These are phyloP conservation scores for Pollimyrus isidori DNA, from an alignment of 2,113 vertebrate species.

Conservation along the genomic window DNA sequence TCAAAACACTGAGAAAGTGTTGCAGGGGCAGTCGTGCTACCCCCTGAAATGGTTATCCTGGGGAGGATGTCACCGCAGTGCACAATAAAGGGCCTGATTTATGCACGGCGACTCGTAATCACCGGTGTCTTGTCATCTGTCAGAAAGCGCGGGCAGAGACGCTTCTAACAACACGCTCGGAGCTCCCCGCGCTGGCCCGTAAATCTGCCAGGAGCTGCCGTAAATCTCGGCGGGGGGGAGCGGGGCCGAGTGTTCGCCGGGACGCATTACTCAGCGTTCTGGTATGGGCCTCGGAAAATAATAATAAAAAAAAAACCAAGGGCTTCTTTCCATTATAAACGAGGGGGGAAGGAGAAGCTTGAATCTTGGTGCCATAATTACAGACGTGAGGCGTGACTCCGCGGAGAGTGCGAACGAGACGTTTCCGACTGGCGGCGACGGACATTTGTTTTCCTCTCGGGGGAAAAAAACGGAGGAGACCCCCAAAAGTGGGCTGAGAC, in stretches of 20 bases:
- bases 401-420: neutral
- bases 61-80: slow-evolving; percentile 14
- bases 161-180: slow-evolving; percentile 26
- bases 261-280: slow-evolving; percentile 25
- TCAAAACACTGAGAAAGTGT: slow-evolving; percentile 25
- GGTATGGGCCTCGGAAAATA: neutral
- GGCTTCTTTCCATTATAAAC: slow-evolving; percentile 28
- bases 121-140: slow-evolving; percentile 33
- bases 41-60: slow-evolving; percentile 26
- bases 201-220: slow-evolving; percentile 30
- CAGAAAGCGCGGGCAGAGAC: slow-evolving; percentile 24
- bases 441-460: neutral
- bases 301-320: neutral
- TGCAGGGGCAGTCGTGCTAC: slow-evolving; percentile 16
- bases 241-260: slow-evolving; percentile 6
- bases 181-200: slow-evolving; percentile 27
- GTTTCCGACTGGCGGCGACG: neutral
- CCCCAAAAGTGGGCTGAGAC: neutral
- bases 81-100: slow-evolving; percentile 34
- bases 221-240: slow-evolving; percentile 27
- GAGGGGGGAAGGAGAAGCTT: slow-evolving; percentile 18
- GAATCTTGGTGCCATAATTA: slow-evolving; percentile 14
- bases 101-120: slow-evolving; percentile 37
- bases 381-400: slow-evolving; percentile 2
- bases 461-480: neutral